A percentile compares a stretch with the other conserved stretches of the same genome.
phyloP scores from a whole-genome alignment of 2,113 vertebrate genomes.

The Hippopotamus amphibius region DNA sequence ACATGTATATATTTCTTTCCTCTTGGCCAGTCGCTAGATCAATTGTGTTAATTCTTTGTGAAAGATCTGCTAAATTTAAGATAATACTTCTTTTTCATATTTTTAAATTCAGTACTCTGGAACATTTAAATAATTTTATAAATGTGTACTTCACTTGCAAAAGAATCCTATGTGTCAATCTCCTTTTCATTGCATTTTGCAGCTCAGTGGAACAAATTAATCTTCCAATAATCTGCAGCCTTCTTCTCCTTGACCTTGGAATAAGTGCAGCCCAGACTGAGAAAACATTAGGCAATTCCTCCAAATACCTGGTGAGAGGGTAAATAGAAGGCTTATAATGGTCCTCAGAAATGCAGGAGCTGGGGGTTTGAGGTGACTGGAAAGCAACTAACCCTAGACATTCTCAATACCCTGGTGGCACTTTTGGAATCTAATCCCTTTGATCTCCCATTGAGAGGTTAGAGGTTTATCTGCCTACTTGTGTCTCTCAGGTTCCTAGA shows the following conservation, averaged over 20 bases:
- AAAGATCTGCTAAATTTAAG: background rate
- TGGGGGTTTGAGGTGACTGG: background rate
- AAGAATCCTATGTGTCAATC: conserved; percentile 21
- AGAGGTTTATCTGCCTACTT: background rate
- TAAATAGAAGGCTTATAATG: background rate
- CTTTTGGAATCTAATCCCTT: conserved; percentile 18
- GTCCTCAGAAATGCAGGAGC: background rate
- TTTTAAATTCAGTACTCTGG: background rate
- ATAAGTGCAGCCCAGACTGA: background rate
- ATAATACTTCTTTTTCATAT: background rate
- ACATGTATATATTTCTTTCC: background rate
- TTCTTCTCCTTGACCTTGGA: conserved; percentile 25
- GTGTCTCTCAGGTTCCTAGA: background rate
- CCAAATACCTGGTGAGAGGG: background rate
- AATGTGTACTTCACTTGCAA: background rate
- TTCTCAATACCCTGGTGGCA: background rate
- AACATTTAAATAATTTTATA: conserved; percentile 18
- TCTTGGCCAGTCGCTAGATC: background rate
- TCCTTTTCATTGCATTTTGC: background rate
- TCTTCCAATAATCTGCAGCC: background rate
- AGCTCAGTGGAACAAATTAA: conserved; percentile 40
- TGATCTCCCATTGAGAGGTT: background rate
- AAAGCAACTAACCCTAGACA: background rate
- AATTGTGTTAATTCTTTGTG: background rate
- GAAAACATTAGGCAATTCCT: background rate